phyloP scores from a whole-genome alignment of 1,140 invertebrate genomes.

The Rhagoletis zephyria region DNA sequence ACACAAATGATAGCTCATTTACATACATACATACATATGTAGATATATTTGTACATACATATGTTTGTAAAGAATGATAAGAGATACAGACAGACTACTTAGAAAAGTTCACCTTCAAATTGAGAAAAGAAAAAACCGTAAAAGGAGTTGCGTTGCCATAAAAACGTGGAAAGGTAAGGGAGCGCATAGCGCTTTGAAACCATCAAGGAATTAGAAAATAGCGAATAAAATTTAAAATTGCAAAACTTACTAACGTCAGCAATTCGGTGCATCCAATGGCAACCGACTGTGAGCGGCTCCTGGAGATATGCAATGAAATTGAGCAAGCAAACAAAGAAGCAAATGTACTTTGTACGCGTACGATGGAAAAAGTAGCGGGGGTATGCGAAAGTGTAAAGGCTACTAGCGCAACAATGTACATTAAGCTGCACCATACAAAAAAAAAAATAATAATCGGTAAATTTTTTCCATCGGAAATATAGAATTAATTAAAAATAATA shows the following conservation, averaged over 20 bases:
- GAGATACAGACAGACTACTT: neutral
- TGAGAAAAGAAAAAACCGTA: neutral
- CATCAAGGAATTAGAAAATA: constrained; percentile 36
- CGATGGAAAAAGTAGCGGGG: neutral
- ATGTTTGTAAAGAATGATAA: neutral
- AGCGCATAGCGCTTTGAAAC: neutral
- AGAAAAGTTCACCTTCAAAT: constrained; percentile 53
- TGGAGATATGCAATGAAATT: constrained; percentile 17
- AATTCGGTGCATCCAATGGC: constrained; percentile 31
- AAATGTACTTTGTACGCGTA: neutral
- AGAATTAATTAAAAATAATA: too few species aligned
- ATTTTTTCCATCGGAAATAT: too few species aligned
- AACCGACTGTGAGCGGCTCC: neutral
- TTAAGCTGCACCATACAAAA: too few species aligned
- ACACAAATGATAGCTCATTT: too few species aligned
- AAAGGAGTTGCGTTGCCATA: neutral
- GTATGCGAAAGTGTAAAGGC: neutral
- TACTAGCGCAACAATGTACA: too few species aligned
- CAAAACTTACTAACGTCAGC: constrained; percentile 52
- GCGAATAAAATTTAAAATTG: constrained; percentile 44
- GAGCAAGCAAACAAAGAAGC: neutral
- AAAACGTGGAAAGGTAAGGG: neutral
- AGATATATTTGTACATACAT: neutral
- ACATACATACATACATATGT: neutral
- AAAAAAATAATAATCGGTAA: too few species aligned